phyloP scores from a whole-genome alignment of 2,797 vertebrate genomes.

The Capromys pilorides region DNA sequence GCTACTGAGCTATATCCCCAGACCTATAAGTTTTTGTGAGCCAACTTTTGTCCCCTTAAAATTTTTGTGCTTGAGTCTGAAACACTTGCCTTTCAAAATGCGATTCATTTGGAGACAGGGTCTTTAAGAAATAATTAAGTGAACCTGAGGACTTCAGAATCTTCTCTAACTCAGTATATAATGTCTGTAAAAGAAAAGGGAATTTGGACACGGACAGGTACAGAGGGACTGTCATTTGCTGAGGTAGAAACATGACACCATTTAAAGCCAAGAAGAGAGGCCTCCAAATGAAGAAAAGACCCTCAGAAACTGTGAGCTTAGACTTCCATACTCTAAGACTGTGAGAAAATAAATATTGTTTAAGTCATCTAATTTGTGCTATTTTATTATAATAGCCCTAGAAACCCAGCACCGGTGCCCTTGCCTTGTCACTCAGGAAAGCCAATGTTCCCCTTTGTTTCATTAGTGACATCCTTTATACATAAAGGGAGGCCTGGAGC shows the following conservation, averaged over 20 bases:
- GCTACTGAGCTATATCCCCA: too few relatives aligned
- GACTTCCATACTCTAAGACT: neutral
- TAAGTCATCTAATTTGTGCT: neutral
- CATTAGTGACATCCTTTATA: neutral
- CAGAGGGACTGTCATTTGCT: neutral
- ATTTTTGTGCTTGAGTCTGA: neutral
- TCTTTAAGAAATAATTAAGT: conserved; percentile 15
- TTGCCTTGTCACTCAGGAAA: conserved; percentile 16
- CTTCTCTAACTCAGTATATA: neutral
- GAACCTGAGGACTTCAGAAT: neutral
- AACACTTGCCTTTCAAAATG: neutral
- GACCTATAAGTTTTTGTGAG: neutral
- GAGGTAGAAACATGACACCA: neutral
- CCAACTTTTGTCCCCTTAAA: neutral
- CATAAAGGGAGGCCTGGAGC: neutral
- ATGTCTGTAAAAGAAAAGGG: neutral
- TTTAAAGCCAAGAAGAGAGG: neutral
- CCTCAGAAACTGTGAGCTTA: neutral
- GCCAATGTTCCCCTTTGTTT: neutral
- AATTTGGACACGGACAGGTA: neutral
- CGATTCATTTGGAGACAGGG: neutral
- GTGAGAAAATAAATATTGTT: neutral
- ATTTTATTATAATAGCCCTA: neutral
- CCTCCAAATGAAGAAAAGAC: neutral
- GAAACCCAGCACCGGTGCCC: neutral